Conservation (phyloP, 1,140 invertebrate genomes). For the Caenorhabditis briggsae region DNA sequence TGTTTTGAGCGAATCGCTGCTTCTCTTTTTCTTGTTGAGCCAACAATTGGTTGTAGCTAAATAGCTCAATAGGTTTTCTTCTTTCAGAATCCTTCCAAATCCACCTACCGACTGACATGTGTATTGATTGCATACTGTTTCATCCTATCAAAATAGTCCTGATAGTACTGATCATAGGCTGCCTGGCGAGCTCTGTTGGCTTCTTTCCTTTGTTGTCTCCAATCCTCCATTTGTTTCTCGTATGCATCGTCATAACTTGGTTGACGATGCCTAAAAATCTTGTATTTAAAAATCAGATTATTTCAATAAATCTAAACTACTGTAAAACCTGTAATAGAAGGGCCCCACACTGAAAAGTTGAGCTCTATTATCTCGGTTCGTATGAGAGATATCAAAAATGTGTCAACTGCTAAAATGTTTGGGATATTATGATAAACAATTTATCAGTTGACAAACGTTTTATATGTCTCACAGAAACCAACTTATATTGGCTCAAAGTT, state of each 20-base stretch:
- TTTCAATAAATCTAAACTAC: too few relatives aligned
- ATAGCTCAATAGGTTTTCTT: background rate
- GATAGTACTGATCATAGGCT: conserved; percentile 37
- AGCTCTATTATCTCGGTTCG: too few relatives aligned
- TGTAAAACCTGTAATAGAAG: too few relatives aligned
- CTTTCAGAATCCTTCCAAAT: background rate
- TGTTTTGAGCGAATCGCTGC: conserved; percentile 45
- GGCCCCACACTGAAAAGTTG: too few relatives aligned
- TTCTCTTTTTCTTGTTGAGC: conserved; percentile 57
- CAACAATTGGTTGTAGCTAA: conserved; percentile 57
- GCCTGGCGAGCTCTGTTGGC: conserved; percentile 31
- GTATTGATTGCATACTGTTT: conserved; percentile 54
- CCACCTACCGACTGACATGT: conserved; percentile 37
- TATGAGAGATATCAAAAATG: too few relatives aligned
- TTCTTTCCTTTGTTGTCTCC: conserved; percentile 39
- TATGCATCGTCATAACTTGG: conserved; percentile 18
- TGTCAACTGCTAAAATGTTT: too few relatives aligned
- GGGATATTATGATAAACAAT: too few relatives aligned
- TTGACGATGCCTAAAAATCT: conserved; percentile 3
- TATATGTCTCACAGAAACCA: too few relatives aligned
- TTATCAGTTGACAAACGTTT: too few relatives aligned
- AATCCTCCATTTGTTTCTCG: conserved; percentile 26
- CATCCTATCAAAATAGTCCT: conserved; percentile 56
- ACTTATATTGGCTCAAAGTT: too few relatives aligned
- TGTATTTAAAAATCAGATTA: background rate